Percentiles rank a stretch among this genome's conserved stretches.
Conservation (phyloP, 2,113 vertebrate genomes). For the Arizona elegans region DNA sequence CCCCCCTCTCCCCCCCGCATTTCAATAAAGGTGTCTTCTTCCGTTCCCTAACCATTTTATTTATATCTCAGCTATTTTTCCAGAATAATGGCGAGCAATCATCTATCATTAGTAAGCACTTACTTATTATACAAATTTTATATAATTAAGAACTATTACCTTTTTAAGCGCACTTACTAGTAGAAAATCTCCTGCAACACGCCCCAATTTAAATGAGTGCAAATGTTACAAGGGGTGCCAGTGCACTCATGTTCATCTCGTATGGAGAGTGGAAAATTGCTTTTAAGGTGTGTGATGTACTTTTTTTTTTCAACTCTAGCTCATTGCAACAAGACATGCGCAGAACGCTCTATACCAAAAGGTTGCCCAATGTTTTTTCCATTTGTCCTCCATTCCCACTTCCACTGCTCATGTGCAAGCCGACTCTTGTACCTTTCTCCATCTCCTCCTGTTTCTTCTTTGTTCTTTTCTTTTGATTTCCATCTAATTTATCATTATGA, state of each 20-base stretch:
- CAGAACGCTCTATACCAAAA: not conserved
- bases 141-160: conserved; percentile 1
- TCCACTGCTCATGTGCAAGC: not conserved
- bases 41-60: not conserved
- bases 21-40: not conserved
- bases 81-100: not conserved
- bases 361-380: too few species aligned
- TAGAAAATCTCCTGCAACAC: not conserved
- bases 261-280: not conserved
- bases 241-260: not conserved
- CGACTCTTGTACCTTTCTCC: not conserved
- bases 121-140: not conserved
- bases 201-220: not conserved
- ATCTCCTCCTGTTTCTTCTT: not conserved
- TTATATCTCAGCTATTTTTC: not conserved
- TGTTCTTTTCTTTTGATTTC: conserved; percentile 12
- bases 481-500: conserved; percentile 1
- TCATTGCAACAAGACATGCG: not conserved
- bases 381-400: not conserved
- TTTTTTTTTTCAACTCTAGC: not conserved
- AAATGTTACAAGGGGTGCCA: not conserved
- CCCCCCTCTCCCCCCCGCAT: not conserved
- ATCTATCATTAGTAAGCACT: not conserved
- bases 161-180: not conserved
- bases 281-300: not conserved